phyloP scores from a whole-genome alignment of 2,888 invertebrate species.

The Creontiades dilutus region DNA sequence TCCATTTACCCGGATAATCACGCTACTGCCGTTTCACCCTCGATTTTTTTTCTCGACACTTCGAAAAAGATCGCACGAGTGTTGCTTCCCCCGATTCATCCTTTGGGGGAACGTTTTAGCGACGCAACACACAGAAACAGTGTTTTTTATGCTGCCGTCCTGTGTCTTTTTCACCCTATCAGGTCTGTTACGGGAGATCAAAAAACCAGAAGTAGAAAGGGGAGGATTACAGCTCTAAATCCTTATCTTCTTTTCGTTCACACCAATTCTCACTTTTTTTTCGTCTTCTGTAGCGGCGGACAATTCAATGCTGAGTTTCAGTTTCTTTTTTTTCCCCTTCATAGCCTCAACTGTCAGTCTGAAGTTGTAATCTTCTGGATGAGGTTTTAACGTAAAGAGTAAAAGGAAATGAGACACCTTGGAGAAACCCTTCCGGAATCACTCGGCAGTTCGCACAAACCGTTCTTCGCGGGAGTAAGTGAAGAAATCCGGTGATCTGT shows the following conservation, averaged over 20 bases:
- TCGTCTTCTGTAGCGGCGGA: not conserved
- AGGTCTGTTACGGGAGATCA: slow-evolving; percentile 43
- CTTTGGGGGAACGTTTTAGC: slow-evolving; percentile 25
- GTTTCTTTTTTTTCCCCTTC: not conserved
- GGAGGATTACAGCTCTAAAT: slow-evolving; percentile 37
- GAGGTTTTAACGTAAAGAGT: not conserved
- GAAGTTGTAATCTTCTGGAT: not conserved
- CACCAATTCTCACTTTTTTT: slow-evolving; percentile 42
- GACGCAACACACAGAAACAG: slow-evolving; percentile 38
- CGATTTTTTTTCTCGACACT: not conserved
- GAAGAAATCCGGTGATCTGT: too few relatives aligned
- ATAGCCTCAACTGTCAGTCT: not conserved
- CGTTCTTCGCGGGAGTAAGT: too few relatives aligned
- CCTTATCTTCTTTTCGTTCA: slow-evolving; percentile 47
- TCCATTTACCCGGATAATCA: slow-evolving; percentile 64
- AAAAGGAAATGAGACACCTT: slow-evolving; percentile 3
- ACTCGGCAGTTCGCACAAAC: not conserved
- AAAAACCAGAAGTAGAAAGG: slow-evolving; percentile 52
- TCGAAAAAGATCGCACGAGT: slow-evolving; percentile 34
- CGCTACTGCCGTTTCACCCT: slow-evolving; percentile 51
- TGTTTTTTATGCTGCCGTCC: not conserved
- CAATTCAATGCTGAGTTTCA: not conserved
- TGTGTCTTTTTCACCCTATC: slow-evolving; percentile 36
- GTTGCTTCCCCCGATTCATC: slow-evolving; percentile 12
- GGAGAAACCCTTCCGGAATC: not conserved